Percentiles rank a stretch among this genome's conserved stretches.
Conservation (phyloP, 37 sponge, comb jelly and placozoan species). For the Diacarnus erythraeanus region DNA sequence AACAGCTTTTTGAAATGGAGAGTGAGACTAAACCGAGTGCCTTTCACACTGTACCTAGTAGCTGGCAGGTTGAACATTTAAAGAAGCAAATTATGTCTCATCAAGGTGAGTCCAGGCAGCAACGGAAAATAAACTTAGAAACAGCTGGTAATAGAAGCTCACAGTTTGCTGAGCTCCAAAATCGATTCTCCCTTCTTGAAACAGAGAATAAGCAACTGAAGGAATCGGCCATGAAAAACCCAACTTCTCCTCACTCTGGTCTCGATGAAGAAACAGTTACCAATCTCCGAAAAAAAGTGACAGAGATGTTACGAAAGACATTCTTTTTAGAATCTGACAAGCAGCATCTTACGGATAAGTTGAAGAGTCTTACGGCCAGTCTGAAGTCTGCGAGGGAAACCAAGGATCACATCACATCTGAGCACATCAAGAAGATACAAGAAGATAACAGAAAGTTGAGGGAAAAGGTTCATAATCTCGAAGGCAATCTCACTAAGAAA, state of each 20-base stretch:
- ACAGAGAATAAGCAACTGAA: conserved; percentile 36
- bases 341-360: conserved; percentile 25
- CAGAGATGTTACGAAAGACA: conserved; percentile 24
- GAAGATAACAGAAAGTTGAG: conserved; percentile 26
- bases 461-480: conserved; percentile 3
- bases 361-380: background rate
- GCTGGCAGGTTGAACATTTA: conserved; percentile 29
- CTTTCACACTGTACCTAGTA: conserved; percentile 8
- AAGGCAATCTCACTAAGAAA: conserved; percentile 25
- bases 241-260: background rate
- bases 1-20: background rate
- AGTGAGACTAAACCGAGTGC: background rate
- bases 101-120: background rate
- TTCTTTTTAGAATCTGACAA: conserved; percentile 51
- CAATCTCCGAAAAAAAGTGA: conserved; percentile 33
- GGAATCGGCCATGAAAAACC: background rate
- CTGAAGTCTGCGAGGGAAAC: conserved; percentile 29
- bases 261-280: conserved; percentile 10
- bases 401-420: conserved; percentile 11
- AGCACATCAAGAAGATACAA: background rate
- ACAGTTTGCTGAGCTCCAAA: conserved; percentile 13
- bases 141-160: background rate
- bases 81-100: conserved; percentile 15
- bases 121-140: background rate
- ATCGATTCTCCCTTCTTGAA: conserved; percentile 17